A percentile compares a stretch with the other conserved stretches of the same genome.
phyloP scores from a whole-genome alignment of 2,888 invertebrate genomes.

The Drosophila quinaria region DNA sequence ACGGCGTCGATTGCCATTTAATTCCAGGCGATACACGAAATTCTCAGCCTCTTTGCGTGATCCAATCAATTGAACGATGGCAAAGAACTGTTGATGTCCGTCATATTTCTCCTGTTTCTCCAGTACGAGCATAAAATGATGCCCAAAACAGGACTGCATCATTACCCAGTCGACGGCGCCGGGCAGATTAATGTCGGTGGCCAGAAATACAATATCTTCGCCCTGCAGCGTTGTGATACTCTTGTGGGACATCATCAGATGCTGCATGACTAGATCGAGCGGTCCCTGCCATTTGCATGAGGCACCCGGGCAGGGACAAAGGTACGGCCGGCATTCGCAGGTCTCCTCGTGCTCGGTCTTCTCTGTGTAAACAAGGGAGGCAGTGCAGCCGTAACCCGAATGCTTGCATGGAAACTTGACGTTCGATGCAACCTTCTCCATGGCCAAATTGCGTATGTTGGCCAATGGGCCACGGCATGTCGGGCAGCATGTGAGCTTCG shows the following conservation, averaged over 20 bases:
- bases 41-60: conserved; percentile 99
- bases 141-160: conserved; percentile 99
- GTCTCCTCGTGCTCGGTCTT: conserved; percentile 99
- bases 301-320: conserved; percentile 99
- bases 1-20: conserved; percentile 97
- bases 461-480: conserved; percentile 98
- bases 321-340: conserved; percentile 99
- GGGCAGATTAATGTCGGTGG: conserved; percentile 99
- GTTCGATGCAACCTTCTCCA: conserved; percentile 99
- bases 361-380: conserved; percentile 97
- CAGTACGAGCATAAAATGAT: conserved; percentile 99
- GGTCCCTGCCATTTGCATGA: conserved; percentile 99
- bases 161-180: conserved; percentile 99
- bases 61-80: conserved; percentile 99
- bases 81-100: conserved; percentile 98
- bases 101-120: conserved; percentile 99
- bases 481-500: conserved; percentile 98
- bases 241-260: conserved; percentile 98
- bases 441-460: conserved; percentile 99
- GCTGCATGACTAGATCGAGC: conserved; percentile 99
- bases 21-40: conserved; percentile 98
- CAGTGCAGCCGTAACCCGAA: conserved; percentile 96
- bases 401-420: conserved; percentile 99
- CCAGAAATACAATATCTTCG: conserved; percentile 99
- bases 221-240: conserved; percentile 99